These are phyloP conservation scores for Pardosa pseudoannulata DNA, from an alignment of 2,888 invertebrate species.

Conservation along the genomic window DNA sequence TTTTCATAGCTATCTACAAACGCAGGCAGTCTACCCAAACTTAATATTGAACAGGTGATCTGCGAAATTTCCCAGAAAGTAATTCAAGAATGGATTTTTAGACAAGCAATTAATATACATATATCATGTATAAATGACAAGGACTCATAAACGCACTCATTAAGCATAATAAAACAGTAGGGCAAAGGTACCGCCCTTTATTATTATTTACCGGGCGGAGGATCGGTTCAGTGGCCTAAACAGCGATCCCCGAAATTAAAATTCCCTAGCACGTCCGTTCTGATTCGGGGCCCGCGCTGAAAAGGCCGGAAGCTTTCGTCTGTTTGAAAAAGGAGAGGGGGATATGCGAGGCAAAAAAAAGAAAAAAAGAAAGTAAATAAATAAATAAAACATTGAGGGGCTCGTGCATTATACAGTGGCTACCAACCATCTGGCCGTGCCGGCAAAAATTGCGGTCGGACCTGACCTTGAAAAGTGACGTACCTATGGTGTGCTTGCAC, in stretches of 20 bases:
- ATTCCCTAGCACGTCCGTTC: constrained; percentile 68
- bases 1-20: too few species aligned
- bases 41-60: too few species aligned
- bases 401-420: constrained; percentile 23
- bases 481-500: not conserved
- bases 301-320: constrained; percentile 64
- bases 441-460: constrained; percentile 11
- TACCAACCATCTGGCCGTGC: constrained; percentile 55
- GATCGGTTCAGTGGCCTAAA: constrained; percentile 65
- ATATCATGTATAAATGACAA: too few species aligned
- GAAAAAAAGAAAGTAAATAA: too few species aligned
- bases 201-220: not conserved
- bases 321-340: constrained; percentile 53
- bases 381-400: constrained; percentile 10
- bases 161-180: not conserved
- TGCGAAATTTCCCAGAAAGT: too few species aligned
- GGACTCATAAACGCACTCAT: too few species aligned
- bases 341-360: constrained; percentile 47
- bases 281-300: constrained; percentile 47
- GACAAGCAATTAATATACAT: too few species aligned
- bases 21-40: too few species aligned
- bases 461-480: constrained; percentile 44
- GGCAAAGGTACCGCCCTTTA: not conserved
- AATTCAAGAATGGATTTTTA: too few species aligned
- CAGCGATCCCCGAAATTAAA: constrained; percentile 64